Percentiles rank a stretch among this genome's conserved stretches.
phyloP scores from a whole-genome alignment of 2,888 invertebrate species.

The Ophion ellenae region DNA sequence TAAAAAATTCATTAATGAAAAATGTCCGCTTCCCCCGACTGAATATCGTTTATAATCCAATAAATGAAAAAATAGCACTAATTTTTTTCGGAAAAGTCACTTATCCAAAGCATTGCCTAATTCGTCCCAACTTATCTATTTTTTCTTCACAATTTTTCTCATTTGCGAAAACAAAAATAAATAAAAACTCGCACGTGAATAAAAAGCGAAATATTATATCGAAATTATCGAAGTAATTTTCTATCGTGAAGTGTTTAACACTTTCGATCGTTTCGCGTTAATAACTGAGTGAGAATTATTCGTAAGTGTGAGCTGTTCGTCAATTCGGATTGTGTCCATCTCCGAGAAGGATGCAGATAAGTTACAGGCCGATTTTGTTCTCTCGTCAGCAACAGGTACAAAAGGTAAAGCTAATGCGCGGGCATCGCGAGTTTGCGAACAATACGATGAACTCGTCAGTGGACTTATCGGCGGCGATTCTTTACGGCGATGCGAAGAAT shows the following conservation, averaged over 20 bases:
- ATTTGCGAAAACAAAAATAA: background rate
- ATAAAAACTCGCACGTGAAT: background rate
- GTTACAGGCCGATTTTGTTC: conserved; percentile 16
- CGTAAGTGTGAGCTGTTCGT: background rate
- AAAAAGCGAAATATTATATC: background rate
- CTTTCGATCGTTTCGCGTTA: background rate
- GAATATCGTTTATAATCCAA: too few relatives aligned
- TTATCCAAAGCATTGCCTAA: background rate
- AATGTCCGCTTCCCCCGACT: too few relatives aligned
- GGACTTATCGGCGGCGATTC: background rate
- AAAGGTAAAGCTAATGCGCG: conserved; percentile 51
- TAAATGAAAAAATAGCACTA: too few relatives aligned
- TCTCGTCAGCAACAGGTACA: conserved; percentile 52
- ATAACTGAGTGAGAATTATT: background rate
- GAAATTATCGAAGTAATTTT: too few relatives aligned
- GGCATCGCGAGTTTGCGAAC: conserved; percentile 27
- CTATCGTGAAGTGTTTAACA: background rate
- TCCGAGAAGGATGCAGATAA: background rate
- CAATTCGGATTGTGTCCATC: background rate
- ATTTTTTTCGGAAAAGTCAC: too few relatives aligned
- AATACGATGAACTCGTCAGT: conserved; percentile 10
- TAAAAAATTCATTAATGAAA: too few relatives aligned
- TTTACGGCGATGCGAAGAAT: background rate
- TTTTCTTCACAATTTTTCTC: background rate
- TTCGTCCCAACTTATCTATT: background rate